A percentile compares a stretch with the other conserved stretches of the same genome.
Evolutionary conservation across 2,888 invertebrate species (phyloP).

Genomic region (Lochmaea capreae): DNA sequence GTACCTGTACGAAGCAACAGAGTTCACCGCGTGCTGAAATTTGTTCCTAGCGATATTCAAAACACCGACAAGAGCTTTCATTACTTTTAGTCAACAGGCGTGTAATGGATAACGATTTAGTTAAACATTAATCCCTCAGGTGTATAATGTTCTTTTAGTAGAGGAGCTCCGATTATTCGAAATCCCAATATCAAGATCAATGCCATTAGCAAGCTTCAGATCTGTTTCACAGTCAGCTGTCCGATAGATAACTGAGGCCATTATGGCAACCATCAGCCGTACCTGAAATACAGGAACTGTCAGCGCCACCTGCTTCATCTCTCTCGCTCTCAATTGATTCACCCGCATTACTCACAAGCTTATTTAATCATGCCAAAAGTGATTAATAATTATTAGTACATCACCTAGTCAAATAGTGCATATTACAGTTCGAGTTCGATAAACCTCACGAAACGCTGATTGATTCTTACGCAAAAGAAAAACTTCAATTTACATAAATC

Average conservation of each 20-base stretch:
- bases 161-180: too few species aligned
- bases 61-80: too few species aligned
- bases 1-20: too few species aligned
- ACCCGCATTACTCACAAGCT: not conserved
- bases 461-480: not conserved
- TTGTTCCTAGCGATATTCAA: too few species aligned
- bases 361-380: constrained; percentile 3
- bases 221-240: not conserved
- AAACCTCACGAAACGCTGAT: not conserved
- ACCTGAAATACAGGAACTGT: constrained; percentile 4
- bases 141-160: too few species aligned
- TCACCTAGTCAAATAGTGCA: not conserved
- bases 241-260: not conserved
- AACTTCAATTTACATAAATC: not conserved
- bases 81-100: too few species aligned
- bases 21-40: too few species aligned
- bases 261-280: not conserved
- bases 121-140: too few species aligned
- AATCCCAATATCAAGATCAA: not conserved
- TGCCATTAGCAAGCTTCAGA: not conserved
- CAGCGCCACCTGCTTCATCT: not conserved
- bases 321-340: not conserved
- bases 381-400: constrained; percentile 2
- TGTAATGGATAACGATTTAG: too few species aligned
- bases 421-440: not conserved